Base-by-base conservation (phyloP, 2,797 vertebrate genomes). In the Poecilia picta region DNA sequence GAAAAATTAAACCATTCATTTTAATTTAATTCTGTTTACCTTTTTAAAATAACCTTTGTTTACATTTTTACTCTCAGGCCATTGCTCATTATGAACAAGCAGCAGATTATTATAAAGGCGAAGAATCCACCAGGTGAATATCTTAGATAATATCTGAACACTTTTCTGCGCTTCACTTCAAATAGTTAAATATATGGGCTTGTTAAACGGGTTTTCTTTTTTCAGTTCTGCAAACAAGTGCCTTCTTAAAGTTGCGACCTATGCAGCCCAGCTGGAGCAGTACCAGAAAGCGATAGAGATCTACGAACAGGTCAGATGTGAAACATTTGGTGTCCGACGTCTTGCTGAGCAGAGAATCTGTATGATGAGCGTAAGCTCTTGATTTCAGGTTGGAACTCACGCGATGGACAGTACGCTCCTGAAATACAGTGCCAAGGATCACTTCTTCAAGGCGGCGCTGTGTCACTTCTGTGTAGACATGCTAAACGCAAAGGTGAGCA, bases 391-490 rank as follows among this genome's bases (percentile, higher is more conserved):
- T 68, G 97, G 96, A 72, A 97, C 97, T 57, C 96, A 94, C 0
- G 97, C 97, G 0, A 98, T 98, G 97, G 97, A 98, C 93, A 98
- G 97, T 39, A 96, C 97, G 0, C 94, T 98, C n/a, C 95, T 98
- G 83, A 98, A 98, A 84, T 98, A 98, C 93, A 97, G 97, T 31
- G 97, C 97, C 74, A 98, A 98, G 92, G 97, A 98, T 81, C 97
- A 98, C 85, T 98, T 98, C 94, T 98, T 98, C 92, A 98, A 97
- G 89, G 97, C 97, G 0, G 94, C 95, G 0, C 97, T 98, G 12
- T 98, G 97, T 89, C 97, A 98, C 87, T 98, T 98, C 95, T 98
- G 97, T 78, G 95, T 98, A 0, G 97, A 98, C 92, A 97, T 97
- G 96, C 95, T 97, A 76, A 98, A 98, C 0, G 97, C 97, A 64